Evolutionary conservation across 2,888 invertebrate genomes (phyloP).

Genomic region (Carpatolechia fugitivella): DNA sequence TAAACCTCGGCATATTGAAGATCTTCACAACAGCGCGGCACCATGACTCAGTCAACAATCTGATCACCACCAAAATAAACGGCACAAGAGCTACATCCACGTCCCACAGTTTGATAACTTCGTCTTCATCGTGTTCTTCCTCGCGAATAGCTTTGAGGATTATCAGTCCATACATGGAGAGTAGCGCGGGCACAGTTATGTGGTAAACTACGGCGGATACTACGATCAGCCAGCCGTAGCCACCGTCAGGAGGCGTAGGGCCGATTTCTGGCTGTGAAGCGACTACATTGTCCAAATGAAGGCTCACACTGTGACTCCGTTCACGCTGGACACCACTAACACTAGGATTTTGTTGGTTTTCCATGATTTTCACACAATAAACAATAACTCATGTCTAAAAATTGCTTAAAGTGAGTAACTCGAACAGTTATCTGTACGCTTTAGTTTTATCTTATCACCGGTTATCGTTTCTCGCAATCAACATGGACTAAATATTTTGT

Average conservation of each 20-base stretch:
- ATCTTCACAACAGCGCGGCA: conserved; percentile 75
- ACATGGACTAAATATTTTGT: conserved; percentile 63
- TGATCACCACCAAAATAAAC: conserved; percentile 78
- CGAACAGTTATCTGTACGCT: conserved; percentile 56
- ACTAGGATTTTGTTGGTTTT: conserved; percentile 40
- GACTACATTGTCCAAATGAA: conserved; percentile 78
- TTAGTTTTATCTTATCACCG: conserved; percentile 70
- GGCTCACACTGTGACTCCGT: conserved; percentile 26
- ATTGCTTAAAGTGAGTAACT: conserved; percentile 34
- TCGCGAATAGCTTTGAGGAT: conserved; percentile 72
- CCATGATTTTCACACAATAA: conserved; percentile 55
- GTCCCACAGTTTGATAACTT: conserved; percentile 74
- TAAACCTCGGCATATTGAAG: conserved; percentile 80
- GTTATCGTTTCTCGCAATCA: conserved; percentile 62
- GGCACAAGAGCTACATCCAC: conserved; percentile 80
- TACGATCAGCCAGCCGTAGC: conserved; percentile 83
- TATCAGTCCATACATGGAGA: conserved; percentile 77
- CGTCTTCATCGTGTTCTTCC: conserved; percentile 64
- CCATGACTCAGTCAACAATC: conserved; percentile 80
- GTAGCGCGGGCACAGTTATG: conserved; percentile 77
- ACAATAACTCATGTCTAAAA: conserved; percentile 60
- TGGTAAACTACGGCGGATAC: conserved; percentile 79
- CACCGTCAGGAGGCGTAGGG: conserved; percentile 82
- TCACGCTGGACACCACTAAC: conserved; percentile 34
- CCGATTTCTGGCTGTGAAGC: conserved; percentile 83